phyloP scores from a whole-genome alignment of 2,113 vertebrate genomes.

The Marcusenius ussheri region DNA sequence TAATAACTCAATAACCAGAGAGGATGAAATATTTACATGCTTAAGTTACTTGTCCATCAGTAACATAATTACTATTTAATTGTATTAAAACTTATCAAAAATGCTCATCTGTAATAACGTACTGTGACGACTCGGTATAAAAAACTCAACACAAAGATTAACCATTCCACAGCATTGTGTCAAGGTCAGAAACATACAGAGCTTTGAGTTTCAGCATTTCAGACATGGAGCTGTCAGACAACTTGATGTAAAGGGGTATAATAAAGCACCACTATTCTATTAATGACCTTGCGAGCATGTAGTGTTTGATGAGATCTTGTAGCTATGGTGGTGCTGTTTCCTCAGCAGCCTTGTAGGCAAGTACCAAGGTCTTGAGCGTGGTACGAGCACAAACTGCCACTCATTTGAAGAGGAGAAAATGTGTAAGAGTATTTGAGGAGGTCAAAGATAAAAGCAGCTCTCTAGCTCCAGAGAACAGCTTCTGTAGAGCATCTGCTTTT shows the following conservation, averaged over 20 bases:
- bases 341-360: neutral
- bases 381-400: neutral
- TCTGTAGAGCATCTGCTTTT: neutral
- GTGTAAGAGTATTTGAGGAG: neutral
- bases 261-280: neutral
- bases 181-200: neutral
- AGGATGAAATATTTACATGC: neutral
- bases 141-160: neutral
- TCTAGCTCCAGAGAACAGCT: neutral
- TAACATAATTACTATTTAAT: neutral
- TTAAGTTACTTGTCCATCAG: neutral
- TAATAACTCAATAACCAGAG: neutral
- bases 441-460: neutral
- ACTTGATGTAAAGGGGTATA: neutral
- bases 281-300: neutral
- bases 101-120: neutral
- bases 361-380: neutral
- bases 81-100: neutral
- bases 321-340: neutral
- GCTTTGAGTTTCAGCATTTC: neutral
- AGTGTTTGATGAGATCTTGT: neutral
- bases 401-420: neutral
- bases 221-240: neutral
- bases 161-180: neutral
- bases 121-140: neutral